Evolutionary conservation across 2,888 invertebrate genomes (phyloP), one percentile per base, ranked within the genome.

Genomic region (Pyrgus malvae): DNA sequence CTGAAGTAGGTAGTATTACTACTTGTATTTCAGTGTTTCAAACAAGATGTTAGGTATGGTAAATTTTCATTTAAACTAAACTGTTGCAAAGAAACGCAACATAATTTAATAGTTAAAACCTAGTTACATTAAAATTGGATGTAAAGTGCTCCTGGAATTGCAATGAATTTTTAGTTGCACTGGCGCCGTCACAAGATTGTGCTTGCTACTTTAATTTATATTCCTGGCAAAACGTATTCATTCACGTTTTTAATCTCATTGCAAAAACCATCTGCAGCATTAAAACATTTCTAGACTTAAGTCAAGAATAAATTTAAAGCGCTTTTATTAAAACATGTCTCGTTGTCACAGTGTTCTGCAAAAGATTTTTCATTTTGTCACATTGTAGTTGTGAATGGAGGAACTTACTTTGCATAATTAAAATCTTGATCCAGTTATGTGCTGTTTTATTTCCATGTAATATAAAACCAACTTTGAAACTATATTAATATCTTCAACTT

Each of bases 131-230:
- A 31, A 31, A 45, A 40, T 54, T 33, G 40, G 29, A 53, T 45
- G 21, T 29, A 40, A 29, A 33, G 46, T 14, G 29, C 45, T 29
- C 14, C 45, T 45, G 11, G 25, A 46, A 41, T 25, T 54, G 40
- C 33, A 33, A 23, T 46, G 40, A 31, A 45, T 53, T 38, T 41
- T 37, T 21, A 27, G 44, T 25, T 38, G 11, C 42, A 23, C 12
- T 27, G 8, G 21, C 14, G 33, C 23, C 25, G 46, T 14, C 16
- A 12, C 7, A 14, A 48, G 29, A 27, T 42, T 25, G 16, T 35
- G 38, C 16, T 8, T 25, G 38, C 53, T 53, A 31, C 38, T 40
- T 38, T 53, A 45, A 54, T 54, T n/a, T 54, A 54, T 46, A 54
- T 46, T 40, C n/a, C 33, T 46, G 17, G 40, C 12, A 54, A 44